These are phyloP conservation scores for Colinus virginianus DNA, from an alignment of 2,113 vertebrate genomes.

Conservation along the genomic window DNA sequence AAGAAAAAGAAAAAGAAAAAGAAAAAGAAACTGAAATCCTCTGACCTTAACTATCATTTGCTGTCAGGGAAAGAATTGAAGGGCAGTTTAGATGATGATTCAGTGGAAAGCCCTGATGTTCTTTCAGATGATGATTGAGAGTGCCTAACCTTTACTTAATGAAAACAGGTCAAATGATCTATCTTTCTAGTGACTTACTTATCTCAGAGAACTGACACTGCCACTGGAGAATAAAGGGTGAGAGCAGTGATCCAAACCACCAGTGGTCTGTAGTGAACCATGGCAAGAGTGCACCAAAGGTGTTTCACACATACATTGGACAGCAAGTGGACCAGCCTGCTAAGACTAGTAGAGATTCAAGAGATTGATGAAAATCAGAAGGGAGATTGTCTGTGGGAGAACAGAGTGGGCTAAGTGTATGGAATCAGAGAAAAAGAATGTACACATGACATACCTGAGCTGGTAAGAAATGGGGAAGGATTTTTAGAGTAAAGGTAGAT, in stretches of 20 bases:
- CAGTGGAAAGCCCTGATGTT: not conserved
- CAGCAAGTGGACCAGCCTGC: not conserved
- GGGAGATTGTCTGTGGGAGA: not conserved
- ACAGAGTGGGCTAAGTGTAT: not conserved
- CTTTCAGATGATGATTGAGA: not conserved
- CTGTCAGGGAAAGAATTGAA: not conserved
- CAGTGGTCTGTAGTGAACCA: not conserved
- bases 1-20: not conserved
- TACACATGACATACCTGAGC: not conserved
- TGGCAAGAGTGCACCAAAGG: not conserved
- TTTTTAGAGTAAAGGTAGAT: not conserved
- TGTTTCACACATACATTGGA: not conserved
- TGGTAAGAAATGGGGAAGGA: not conserved
- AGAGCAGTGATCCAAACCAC: accelerated
- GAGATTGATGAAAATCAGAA: not conserved
- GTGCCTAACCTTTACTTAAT: not conserved
- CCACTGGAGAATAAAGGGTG: not conserved
- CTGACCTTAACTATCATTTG: not conserved
- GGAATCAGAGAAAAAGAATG: not conserved
- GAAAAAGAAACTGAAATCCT: not conserved
- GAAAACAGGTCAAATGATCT: not conserved
- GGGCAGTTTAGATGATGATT: not conserved
- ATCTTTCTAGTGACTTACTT: not conserved
- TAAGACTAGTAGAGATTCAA: not conserved
- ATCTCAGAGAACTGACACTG: not conserved